These are phyloP conservation scores for Pluvianellus socialis DNA, from an alignment of 2,113 vertebrate species.

Conservation along the genomic window DNA sequence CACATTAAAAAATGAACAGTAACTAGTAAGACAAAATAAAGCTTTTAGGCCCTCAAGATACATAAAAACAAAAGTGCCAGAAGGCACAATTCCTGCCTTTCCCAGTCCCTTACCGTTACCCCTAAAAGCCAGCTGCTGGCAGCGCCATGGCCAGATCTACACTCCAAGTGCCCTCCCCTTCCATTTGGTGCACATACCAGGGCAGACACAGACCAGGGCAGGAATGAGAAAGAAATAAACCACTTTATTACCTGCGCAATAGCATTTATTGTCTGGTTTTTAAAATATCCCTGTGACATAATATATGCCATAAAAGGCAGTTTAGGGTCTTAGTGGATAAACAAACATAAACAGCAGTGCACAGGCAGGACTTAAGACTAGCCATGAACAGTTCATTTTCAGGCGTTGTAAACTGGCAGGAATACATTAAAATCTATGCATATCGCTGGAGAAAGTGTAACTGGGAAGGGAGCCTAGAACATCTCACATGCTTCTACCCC, in stretches of 20 bases:
- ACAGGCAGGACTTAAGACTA: slow-evolving; percentile 33
- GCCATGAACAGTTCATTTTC: slow-evolving; percentile 34
- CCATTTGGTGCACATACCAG: background rate
- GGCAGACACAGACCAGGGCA: background rate
- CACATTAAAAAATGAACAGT: background rate
- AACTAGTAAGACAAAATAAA: background rate
- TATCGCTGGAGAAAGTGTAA: slow-evolving; percentile 7
- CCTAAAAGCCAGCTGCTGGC: background rate
- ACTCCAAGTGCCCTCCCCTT: background rate
- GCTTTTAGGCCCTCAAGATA: background rate
- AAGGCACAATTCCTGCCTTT: background rate
- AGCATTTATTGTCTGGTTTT: background rate
- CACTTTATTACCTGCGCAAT: background rate
- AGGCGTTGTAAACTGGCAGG: slow-evolving; percentile 12
- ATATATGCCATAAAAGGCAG: slow-evolving; percentile 22
- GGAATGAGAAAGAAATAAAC: slow-evolving; percentile 5
- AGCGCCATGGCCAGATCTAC: background rate
- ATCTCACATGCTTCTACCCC: slow-evolving; percentile 46
- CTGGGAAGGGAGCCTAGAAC: slow-evolving; percentile 54
- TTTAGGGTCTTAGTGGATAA: slow-evolving; percentile 16
- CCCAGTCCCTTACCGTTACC: background rate
- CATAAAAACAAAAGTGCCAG: background rate
- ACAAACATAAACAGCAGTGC: slow-evolving; percentile 23
- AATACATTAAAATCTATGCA: slow-evolving; percentile 33
- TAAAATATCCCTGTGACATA: slow-evolving; percentile 16